Evolutionary conservation across 2,888 invertebrate species (phyloP).

Genomic region (Philereme vetulata): DNA sequence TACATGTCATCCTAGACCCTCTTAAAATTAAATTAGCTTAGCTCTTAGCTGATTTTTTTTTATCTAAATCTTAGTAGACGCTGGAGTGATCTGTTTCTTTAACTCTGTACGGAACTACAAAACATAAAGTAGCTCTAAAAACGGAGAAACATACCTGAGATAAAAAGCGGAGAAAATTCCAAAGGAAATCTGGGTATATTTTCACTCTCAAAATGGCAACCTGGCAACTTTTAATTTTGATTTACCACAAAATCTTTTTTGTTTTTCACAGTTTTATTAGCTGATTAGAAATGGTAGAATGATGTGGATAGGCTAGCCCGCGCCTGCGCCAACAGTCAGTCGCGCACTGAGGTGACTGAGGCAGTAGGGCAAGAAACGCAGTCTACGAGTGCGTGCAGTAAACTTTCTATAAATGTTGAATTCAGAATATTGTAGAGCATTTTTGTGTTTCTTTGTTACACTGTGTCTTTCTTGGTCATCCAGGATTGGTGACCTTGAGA

Average conservation of each 20-base stretch:
- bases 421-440: constrained; percentile 14
- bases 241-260: constrained; percentile 4
- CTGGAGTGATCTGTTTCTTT: too few relatives aligned
- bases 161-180: constrained; percentile 11
- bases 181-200: not conserved
- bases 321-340: constrained; percentile 68
- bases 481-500: too few relatives aligned
- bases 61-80: too few relatives aligned
- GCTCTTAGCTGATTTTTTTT: too few relatives aligned
- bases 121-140: not conserved
- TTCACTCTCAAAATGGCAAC: not conserved
- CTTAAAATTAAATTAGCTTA: too few relatives aligned
- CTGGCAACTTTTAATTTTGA: not conserved
- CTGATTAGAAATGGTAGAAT: not conserved
- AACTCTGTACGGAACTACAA: too few relatives aligned
- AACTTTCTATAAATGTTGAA: constrained; percentile 41
- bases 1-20: too few relatives aligned
- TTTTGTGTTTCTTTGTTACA: constrained; percentile 3
- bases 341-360: constrained; percentile 69
- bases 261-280: not conserved
- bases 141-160: constrained; percentile 13
- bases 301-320: constrained; percentile 41
- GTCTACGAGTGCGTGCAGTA: constrained; percentile 4
- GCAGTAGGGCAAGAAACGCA: constrained; percentile 36
- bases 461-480: too few relatives aligned